A percentile compares a stretch with the other conserved stretches of the same genome.
phyloP scores from a whole-genome alignment of 1,140 invertebrate genomes.

The Eciton burchellii region DNA sequence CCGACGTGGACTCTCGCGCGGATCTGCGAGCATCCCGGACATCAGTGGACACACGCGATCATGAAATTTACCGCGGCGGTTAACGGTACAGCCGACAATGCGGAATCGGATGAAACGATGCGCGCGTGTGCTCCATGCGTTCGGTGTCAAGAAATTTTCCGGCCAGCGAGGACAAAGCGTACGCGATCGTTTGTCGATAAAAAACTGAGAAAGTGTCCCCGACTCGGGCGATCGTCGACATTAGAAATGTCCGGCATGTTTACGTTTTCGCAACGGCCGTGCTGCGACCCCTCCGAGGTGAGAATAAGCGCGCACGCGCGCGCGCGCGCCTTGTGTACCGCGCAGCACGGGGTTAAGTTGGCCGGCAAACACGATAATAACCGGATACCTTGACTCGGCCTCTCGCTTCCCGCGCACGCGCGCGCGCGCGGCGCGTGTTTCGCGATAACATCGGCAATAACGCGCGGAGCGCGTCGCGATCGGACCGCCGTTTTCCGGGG shows the following conservation, averaged over 20 bases:
- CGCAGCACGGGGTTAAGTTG: conserved; percentile 60
- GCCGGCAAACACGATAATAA: conserved; percentile 65
- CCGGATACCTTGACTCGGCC: conserved; percentile 61
- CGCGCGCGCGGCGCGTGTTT: conserved; percentile 49
- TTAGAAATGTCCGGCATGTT: conserved; percentile 7
- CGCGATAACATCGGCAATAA: conserved; percentile 37
- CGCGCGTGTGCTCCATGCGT: too few species aligned
- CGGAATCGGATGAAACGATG: too few species aligned
- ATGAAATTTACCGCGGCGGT: too few species aligned
- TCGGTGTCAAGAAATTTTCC: too few species aligned
- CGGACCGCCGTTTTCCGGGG: background rate
- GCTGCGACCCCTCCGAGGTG: conserved; percentile 24
- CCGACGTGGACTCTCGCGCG: too few species aligned
- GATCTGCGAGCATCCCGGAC: too few species aligned
- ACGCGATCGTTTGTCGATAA: background rate
- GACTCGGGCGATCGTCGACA: too few species aligned
- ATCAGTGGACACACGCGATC: too few species aligned
- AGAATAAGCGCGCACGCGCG: conserved; percentile 54
- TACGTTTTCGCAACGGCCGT: conserved; percentile 16
- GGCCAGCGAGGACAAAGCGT: background rate
- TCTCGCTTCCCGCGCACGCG: conserved; percentile 25
- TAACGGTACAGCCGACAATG: too few species aligned
- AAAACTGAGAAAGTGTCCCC: conserved; percentile 10
- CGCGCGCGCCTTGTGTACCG: conserved; percentile 57
- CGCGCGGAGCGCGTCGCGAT: background rate